phyloP scores from a whole-genome alignment of 1,140 invertebrate genomes.

The Paralvinella palmiformis region DNA sequence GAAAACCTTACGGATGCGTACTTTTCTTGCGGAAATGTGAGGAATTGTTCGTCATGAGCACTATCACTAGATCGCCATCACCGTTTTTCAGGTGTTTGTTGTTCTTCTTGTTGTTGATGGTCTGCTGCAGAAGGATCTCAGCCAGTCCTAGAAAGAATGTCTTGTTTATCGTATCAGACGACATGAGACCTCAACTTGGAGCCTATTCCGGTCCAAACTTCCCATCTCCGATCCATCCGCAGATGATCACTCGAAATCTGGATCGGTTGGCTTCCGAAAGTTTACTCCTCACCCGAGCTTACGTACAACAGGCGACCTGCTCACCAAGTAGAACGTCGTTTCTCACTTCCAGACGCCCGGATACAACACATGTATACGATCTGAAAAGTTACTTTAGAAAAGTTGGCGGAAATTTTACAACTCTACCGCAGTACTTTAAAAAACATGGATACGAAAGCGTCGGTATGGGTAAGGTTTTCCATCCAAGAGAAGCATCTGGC shows the following conservation, averaged over 20 bases:
- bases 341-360: conserved; percentile 14
- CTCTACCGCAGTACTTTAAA: conserved; percentile 15
- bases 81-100: too few relatives aligned
- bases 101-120: too few relatives aligned
- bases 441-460: conserved; percentile 13
- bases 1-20: too few relatives aligned
- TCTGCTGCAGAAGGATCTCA: too few relatives aligned
- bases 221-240: conserved; percentile 52
- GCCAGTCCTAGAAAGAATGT: too few relatives aligned
- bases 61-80: too few relatives aligned
- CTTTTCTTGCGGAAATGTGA: too few relatives aligned
- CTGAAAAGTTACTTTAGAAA: conserved; percentile 13
- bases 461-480: conserved; percentile 18
- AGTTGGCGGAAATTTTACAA: conserved; percentile 11
- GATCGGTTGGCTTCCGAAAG: conserved; percentile 61
- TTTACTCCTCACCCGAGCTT: conserved; percentile 61
- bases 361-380: conserved; percentile 20
- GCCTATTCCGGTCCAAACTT: neutral
- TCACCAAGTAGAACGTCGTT: conserved; percentile 55
- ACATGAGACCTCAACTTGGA: neutral
- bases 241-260: conserved; percentile 63
- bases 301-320: conserved; percentile 70
- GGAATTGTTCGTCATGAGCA: too few relatives aligned
- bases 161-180: neutral
- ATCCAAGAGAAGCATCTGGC: conserved; percentile 4